Percentiles rank a stretch among this genome's conserved stretches.
Conservation (phyloP, 2,888 invertebrate species). For the Mythimna lalbum region DNA sequence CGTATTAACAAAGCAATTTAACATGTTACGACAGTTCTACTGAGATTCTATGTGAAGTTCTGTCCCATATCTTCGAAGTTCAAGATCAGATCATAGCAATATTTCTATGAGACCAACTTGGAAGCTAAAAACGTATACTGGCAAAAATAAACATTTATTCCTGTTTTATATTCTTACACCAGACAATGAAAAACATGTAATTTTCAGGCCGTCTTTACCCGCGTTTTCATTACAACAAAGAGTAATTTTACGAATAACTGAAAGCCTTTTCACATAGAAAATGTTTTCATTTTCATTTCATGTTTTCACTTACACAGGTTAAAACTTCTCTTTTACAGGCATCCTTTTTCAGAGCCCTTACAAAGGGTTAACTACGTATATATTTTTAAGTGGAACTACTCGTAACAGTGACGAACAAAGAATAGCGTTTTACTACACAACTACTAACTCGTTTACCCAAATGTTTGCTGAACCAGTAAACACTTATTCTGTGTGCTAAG, state of each 20-base stretch:
- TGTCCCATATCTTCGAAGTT: no score
- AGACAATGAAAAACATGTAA: conserved; percentile 1
- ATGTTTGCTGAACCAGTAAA: conserved; percentile 9
- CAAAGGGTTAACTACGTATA: not conserved
- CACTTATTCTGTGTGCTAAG: conserved; percentile 12
- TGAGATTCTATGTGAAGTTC: no score
- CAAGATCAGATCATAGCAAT: no score
- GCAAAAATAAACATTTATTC: not conserved
- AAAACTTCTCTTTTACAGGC: not conserved
- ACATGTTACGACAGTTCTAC: no score
- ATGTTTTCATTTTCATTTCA: conserved; percentile 18
- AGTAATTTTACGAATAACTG: conserved; percentile 1
- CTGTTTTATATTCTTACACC: not conserved
- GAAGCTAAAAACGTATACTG: not conserved
- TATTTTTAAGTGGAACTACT: not conserved
- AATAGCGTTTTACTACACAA: not conserved
- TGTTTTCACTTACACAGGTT: not conserved
- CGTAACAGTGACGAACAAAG: not conserved
- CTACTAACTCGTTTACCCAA: not conserved
- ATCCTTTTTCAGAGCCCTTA: not conserved
- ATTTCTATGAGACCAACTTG: no score
- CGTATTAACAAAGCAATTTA: no score
- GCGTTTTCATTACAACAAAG: not conserved
- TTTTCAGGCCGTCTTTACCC: not conserved
- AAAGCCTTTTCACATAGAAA: not conserved